Conservation (phyloP, 2,797 vertebrate genomes). For the Oreortyx pictus region DNA sequence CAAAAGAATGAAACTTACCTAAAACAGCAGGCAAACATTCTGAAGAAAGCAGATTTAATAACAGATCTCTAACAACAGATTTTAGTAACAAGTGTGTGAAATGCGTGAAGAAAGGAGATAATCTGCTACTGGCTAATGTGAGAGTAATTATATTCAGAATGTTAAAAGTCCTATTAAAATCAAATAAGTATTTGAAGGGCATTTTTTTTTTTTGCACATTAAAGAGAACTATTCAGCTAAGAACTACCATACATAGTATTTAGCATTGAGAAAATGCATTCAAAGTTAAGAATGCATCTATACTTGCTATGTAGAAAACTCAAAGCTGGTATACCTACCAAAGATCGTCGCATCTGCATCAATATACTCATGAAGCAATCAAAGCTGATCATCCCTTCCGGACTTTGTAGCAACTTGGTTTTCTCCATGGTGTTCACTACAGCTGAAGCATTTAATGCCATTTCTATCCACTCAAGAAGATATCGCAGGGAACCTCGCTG, state of each 20-base stretch:
- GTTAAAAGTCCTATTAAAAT: no score
- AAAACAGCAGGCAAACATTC: neutral
- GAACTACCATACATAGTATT: neutral
- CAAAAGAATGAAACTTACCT: neutral
- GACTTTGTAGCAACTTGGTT: conserved; percentile 81
- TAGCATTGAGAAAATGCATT: neutral
- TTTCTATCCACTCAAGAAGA: conserved; percentile 98
- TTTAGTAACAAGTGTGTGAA: no score
- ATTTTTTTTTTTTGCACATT: neutral
- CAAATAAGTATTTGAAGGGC: no score
- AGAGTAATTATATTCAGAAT: no score
- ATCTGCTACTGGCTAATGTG: neutral
- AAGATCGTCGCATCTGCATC: conserved; percentile 95
- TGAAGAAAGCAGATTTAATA: neutral
- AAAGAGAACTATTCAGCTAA: neutral
- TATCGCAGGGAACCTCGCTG: conserved; percentile 95
- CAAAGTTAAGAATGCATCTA: neutral
- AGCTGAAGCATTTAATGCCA: conserved; percentile 93
- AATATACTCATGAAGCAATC: conserved; percentile 98
- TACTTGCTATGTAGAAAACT: neutral
- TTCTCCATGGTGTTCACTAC: conserved; percentile 91
- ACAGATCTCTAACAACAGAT: no score
- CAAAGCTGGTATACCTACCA: conserved; percentile 82
- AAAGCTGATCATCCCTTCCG: conserved; percentile 96
- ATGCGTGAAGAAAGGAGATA: neutral